These are phyloP conservation scores for Trachelus iudaicus DNA, from an alignment of 2,888 invertebrate genomes.

Conservation along the genomic window DNA sequence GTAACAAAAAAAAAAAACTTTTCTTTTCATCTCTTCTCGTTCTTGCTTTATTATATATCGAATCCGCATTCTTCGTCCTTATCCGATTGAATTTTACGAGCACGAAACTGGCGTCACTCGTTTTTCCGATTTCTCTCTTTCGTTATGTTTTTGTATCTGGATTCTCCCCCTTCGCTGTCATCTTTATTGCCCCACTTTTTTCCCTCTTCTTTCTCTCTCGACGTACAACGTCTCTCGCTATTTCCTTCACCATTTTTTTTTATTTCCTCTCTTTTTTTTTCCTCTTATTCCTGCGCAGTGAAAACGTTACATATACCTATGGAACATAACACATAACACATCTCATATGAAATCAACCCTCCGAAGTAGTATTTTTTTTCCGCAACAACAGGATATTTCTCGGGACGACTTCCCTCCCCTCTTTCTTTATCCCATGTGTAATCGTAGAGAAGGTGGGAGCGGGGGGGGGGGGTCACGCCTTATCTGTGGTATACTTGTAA, in stretches of 20 bases:
- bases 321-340: neutral
- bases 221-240: neutral
- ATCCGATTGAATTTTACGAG: neutral
- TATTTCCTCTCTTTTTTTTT: neutral
- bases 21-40: neutral
- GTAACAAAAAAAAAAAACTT: neutral
- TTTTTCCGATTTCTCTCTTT: neutral
- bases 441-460: neutral
- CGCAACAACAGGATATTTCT: neutral
- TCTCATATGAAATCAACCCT: neutral
- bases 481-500: neutral
- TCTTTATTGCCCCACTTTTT: neutral
- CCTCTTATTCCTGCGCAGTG: neutral
- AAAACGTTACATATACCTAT: neutral
- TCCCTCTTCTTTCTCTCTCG: neutral
- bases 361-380: neutral
- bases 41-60: neutral
- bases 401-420: neutral
- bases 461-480: neutral
- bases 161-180: neutral
- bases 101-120: neutral
- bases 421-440: neutral
- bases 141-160: neutral
- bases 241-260: neutral
- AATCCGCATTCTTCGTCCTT: neutral